Conservation (phyloP, 2,797 vertebrate genomes). For the Melopsittacus undulatus region DNA sequence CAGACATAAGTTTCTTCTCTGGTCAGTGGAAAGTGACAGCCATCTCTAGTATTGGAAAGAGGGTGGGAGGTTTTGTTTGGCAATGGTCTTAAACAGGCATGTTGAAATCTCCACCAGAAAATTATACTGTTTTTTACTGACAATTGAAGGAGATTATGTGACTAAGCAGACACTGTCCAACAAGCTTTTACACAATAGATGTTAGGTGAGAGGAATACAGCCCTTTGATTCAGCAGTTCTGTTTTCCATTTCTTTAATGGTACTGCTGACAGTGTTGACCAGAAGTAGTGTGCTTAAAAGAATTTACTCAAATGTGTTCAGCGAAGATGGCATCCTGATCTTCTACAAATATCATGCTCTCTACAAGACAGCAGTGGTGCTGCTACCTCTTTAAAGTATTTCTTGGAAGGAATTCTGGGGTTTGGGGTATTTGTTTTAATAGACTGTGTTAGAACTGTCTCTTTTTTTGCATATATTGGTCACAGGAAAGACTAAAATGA, state of each 20-base stretch:
- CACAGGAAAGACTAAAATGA: background rate
- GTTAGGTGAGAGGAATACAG: background rate
- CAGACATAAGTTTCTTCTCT: background rate
- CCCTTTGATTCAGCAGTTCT: background rate
- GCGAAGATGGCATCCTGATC: background rate
- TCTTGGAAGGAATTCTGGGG: background rate
- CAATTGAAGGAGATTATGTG: background rate
- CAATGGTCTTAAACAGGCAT: background rate
- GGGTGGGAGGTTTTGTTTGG: background rate
- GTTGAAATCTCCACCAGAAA: background rate
- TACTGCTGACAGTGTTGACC: background rate
- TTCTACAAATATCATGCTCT: background rate
- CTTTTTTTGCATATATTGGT: background rate
- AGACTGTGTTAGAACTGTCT: background rate
- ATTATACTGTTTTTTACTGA: background rate
- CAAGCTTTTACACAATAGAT: background rate
- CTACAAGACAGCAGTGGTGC: background rate
- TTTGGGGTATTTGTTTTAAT: background rate
- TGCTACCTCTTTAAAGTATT: background rate
- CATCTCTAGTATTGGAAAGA: background rate
- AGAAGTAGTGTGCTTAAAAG: background rate
- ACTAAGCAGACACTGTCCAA: background rate
- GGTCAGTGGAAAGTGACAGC: background rate
- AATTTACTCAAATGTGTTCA: background rate
- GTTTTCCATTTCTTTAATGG: background rate